Percentiles rank a stretch among this genome's conserved stretches.
phyloP scores from a whole-genome alignment of 2,113 vertebrate genomes.

The Oncorhynchus gorbuscha region DNA sequence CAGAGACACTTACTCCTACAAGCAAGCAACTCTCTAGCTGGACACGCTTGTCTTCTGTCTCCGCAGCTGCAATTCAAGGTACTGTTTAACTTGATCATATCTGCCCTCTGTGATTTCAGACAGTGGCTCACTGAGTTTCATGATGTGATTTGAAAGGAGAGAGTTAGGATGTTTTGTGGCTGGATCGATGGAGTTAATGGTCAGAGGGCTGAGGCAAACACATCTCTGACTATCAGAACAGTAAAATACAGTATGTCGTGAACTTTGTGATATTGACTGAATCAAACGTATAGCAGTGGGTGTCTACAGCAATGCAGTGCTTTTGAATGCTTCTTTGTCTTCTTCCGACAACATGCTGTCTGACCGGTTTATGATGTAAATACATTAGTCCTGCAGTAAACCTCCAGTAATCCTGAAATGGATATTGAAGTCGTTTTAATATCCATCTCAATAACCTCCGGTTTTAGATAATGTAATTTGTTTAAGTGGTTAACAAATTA shows the following conservation, averaged over 20 bases:
- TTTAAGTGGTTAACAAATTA: not conserved
- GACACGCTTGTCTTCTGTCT: conserved; percentile 2
- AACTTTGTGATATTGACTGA: not conserved
- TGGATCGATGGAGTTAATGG: not conserved
- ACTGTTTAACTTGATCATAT: not conserved
- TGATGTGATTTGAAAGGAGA: not conserved
- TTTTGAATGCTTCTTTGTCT: not conserved
- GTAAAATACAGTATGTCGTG: not conserved
- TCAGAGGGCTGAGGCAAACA: not conserved
- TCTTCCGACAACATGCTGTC: not conserved
- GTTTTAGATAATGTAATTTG: not conserved
- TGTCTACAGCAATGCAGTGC: not conserved
- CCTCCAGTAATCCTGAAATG: too few species aligned
- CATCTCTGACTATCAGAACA: not conserved
- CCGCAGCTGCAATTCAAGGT: not conserved
- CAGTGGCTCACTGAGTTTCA: not conserved
- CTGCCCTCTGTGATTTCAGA: not conserved
- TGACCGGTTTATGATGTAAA: not conserved
- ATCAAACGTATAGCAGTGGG: not conserved
- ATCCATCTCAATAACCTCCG: not conserved
- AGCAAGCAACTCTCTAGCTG: conserved; percentile 17
- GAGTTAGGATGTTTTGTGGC: conserved; percentile 1
- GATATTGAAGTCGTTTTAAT: not conserved
- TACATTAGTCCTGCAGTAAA: not conserved
- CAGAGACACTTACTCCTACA: not conserved